These are phyloP conservation scores for Puma concolor DNA, from an alignment of 2,113 vertebrate genomes.

Conservation along the genomic window DNA sequence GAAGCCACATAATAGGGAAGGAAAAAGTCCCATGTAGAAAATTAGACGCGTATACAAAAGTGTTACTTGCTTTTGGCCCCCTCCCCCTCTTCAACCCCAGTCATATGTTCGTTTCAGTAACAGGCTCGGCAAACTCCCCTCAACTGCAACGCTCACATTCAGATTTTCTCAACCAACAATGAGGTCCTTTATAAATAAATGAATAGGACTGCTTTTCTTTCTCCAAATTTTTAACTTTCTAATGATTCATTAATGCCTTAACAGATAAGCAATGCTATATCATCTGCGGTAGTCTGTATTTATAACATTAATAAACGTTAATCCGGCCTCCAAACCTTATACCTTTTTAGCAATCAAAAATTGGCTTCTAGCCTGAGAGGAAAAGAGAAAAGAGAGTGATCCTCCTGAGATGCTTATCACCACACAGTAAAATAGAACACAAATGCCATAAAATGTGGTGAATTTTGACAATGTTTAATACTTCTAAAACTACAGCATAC, in stretches of 20 bases:
- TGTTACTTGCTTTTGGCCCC: conserved; percentile 46
- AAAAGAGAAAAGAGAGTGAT: conserved; percentile 1
- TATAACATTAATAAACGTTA: background rate
- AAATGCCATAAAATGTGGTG: background rate
- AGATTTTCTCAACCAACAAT: conserved; percentile 69
- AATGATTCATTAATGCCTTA: conserved; percentile 37
- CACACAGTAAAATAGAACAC: background rate
- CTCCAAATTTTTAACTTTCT: conserved; percentile 52
- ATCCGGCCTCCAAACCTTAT: background rate
- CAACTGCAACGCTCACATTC: conserved; percentile 64
- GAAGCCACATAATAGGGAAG: conserved; percentile 63
- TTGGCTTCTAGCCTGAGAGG: background rate
- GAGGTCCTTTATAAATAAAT: conserved; percentile 54
- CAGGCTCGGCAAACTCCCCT: conserved; percentile 69
- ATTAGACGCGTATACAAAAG: conserved; percentile 54
- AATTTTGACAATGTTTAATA: background rate
- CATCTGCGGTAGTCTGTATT: conserved; percentile 38
- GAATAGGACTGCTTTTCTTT: conserved; percentile 53
- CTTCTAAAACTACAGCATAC: background rate
- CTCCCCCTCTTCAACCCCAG: conserved; percentile 48
- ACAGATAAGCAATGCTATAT: conserved; percentile 30
- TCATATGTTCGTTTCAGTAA: conserved; percentile 69
- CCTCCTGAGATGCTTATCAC: background rate
- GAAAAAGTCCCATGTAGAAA: conserved; percentile 15
- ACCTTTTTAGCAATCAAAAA: conserved; percentile 48